These are phyloP conservation scores for Drosophila borborema DNA, from an alignment of 2,888 invertebrate species.

Conservation along the genomic window DNA sequence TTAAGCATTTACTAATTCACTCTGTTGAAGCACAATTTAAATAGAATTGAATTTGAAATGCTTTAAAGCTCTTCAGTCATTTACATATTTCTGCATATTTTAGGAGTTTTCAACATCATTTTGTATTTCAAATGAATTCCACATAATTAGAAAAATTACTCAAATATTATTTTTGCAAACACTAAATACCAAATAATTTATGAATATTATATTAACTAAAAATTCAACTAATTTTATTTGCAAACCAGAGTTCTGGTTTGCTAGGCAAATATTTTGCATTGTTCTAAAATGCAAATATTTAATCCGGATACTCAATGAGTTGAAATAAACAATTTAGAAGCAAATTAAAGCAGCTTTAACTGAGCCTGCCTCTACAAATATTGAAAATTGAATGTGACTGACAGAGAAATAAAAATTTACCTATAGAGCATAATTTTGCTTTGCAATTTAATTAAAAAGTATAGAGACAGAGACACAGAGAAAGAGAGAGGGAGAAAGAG, in stretches of 20 bases:
- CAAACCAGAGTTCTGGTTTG: neutral
- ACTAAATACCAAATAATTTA: neutral
- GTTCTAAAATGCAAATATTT: neutral
- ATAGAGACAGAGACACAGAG: too few species aligned
- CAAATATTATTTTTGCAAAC: neutral
- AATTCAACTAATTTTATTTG: neutral
- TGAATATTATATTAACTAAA: neutral
- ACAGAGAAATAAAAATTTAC: neutral
- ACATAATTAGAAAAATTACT: neutral
- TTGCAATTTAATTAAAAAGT: neutral
- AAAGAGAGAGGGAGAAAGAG: neutral
- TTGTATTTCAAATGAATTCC: neutral
- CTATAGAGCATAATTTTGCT: neutral
- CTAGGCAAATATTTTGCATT: neutral
- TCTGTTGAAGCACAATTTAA: neutral
- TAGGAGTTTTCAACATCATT: neutral
- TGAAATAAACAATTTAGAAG: constrained; percentile 28
- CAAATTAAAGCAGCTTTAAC: constrained; percentile 16
- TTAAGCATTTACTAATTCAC: neutral
- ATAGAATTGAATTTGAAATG: neutral
- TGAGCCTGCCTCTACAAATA: neutral
- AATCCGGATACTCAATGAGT: neutral
- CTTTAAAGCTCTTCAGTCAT: too few species aligned
- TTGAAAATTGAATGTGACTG: neutral
- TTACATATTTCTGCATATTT: too few species aligned